Percentiles rank a stretch among this genome's conserved stretches.
Conservation (phyloP, 2,113 vertebrate genomes). For the Chaetura pelagica region DNA sequence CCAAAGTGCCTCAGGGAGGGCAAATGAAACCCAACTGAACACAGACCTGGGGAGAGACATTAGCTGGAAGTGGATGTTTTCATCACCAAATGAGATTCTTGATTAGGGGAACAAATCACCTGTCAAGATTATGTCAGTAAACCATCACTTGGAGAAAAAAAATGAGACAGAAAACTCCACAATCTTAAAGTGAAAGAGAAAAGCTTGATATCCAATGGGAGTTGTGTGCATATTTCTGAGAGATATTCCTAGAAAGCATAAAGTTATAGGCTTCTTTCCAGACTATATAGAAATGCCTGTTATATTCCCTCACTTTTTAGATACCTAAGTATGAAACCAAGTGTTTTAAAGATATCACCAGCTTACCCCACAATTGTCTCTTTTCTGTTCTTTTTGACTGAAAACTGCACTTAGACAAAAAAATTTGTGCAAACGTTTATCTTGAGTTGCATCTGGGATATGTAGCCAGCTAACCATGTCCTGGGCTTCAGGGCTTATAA, state of each 20-base stretch:
- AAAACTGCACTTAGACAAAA: neutral
- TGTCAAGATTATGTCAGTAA: neutral
- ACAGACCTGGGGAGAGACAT: neutral
- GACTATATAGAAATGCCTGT: neutral
- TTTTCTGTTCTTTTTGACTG: neutral
- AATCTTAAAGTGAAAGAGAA: neutral
- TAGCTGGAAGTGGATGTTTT: neutral
- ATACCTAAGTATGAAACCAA: neutral
- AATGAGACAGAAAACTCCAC: neutral
- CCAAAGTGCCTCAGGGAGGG: neutral
- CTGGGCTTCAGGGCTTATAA: neutral
- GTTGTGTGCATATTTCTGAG: neutral
- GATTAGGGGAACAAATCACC: neutral
- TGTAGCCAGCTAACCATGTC: neutral
- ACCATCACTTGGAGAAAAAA: neutral
- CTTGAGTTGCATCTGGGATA: neutral
- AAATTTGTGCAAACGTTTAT: neutral
- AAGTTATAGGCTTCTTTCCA: neutral
- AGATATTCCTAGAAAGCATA: neutral
- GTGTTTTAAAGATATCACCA: neutral
- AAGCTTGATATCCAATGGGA: neutral
- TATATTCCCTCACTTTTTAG: neutral
- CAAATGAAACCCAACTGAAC: neutral
- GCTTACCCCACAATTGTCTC: neutral
- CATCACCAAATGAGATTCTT: neutral